Evolutionary conservation across 2,113 vertebrate species (phyloP), one percentile per base, ranked within the genome.

Genomic region (Monopterus albus): DNA sequence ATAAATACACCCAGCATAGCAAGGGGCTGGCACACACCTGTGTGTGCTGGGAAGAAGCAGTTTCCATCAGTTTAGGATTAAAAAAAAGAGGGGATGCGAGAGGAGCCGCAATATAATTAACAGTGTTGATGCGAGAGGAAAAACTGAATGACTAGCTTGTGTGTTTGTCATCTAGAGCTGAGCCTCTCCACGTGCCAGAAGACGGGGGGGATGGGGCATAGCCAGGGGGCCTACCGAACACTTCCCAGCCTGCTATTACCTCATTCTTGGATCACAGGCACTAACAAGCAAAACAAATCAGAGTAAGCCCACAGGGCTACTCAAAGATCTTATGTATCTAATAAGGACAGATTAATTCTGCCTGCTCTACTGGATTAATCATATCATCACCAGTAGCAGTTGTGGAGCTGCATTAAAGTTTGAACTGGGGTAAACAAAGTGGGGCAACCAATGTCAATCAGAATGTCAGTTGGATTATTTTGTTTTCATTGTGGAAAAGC

Each of bases 41-140:
- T 56, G 57, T 66, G 58, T 58, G 71, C 35, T 33, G 46, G 47
- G 66, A 86, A 63, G 76, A 58, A 62, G 77, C 31, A 0, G 39
- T 75, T 78, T 78, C 65, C 69, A 75, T 75, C 73, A 77, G 66
- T 28, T 49, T 56, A 60, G 68, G 73, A 83, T 84, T 79, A 78
- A 92, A 91, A 92, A 91, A 88, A 81, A 84, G 79, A 74, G 64
- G 83, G 28, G 72, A 80, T 75, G 61, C 13, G 51, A 78, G 76
- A 45, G 43, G 63, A 72, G 75, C 66, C 66, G 83, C 39, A 31
- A 80, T 55, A 71, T 90, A 91, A 91, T 91, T 91, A 91, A 84
- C 83, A 66, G 67, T 66, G 69, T 78, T 74, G 69, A 80, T 72
- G 68, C 72, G 35, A 26, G 40, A 40, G 70, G 69, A 73, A 59